Conservation (phyloP, 2,888 invertebrate species). For the Bimastos eiseni region DNA sequence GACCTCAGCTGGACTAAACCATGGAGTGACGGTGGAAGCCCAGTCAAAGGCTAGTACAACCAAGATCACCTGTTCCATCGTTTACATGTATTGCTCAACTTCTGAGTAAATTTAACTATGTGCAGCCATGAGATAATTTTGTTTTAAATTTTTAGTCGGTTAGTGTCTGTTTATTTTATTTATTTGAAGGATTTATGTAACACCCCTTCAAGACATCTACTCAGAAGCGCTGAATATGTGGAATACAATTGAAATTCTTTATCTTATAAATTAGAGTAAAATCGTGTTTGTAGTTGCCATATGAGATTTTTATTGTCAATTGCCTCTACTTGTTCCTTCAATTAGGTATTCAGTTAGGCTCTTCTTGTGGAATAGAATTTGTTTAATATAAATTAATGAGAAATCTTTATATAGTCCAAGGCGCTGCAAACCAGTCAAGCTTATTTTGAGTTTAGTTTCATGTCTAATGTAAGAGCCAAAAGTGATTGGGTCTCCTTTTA, state of each 20-base stretch:
- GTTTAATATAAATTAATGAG: not conserved
- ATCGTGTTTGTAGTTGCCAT: too few relatives aligned
- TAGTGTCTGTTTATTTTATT: too few relatives aligned
- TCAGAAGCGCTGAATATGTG: too few relatives aligned
- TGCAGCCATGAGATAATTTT: too few relatives aligned
- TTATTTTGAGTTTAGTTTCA: not conserved
- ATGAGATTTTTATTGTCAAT: too few relatives aligned
- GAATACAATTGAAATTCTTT: too few relatives aligned
- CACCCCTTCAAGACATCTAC: too few relatives aligned
- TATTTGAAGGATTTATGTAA: too few relatives aligned
- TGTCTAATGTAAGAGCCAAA: too few relatives aligned
- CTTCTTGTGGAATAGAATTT: not conserved
- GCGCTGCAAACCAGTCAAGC: not conserved
- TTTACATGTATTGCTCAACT: not conserved
- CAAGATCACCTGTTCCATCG: not conserved
- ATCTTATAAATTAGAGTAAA: too few relatives aligned
- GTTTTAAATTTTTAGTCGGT: not conserved
- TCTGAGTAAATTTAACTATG: not conserved
- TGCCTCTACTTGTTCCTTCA: too few relatives aligned
- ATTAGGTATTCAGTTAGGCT: not conserved
- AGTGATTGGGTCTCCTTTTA: too few relatives aligned
- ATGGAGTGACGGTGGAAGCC: constrained; percentile 84
- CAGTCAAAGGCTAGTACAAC: constrained; percentile 73
- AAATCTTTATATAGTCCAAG: not conserved
- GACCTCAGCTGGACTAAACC: constrained; percentile 94